A percentile compares a stretch with the other conserved stretches of the same genome.
Evolutionary conservation across 1,140 invertebrate species (phyloP).

Genomic region (Limonius californicus): DNA sequence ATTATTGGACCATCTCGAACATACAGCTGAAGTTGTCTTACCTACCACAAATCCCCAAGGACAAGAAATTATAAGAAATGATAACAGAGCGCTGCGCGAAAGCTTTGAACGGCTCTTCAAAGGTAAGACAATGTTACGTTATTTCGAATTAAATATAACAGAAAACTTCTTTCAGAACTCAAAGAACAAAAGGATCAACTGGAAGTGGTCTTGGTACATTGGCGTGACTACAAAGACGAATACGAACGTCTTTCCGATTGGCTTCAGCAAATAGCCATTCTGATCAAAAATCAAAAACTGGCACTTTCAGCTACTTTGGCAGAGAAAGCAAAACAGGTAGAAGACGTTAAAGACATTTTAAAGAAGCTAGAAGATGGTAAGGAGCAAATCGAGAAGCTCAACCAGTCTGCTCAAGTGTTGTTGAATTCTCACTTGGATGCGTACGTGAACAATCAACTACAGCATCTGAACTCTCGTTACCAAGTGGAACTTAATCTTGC

Average conservation of each 20-base stretch:
- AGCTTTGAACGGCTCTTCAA: conserved; percentile 81
- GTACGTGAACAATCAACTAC: conserved; percentile 86
- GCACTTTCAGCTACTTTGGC: conserved; percentile 74
- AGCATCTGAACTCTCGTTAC: conserved; percentile 86
- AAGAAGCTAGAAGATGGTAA: conserved; percentile 74
- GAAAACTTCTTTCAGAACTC: conserved; percentile 64
- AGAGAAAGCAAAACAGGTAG: conserved; percentile 83
- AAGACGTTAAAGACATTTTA: conserved; percentile 74
- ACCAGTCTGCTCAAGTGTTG: conserved; percentile 69
- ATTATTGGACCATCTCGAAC: conserved; percentile 79
- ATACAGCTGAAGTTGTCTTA: conserved; percentile 80
- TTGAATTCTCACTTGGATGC: conserved; percentile 83
- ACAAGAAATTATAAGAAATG: conserved; percentile 76
- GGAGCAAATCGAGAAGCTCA: conserved; percentile 79
- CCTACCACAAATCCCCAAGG: conserved; percentile 76
- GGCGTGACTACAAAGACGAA: conserved; percentile 89
- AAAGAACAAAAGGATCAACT: conserved; percentile 79
- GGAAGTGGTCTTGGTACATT: conserved; percentile 76
- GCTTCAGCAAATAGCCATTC: conserved; percentile 89
- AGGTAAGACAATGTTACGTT: conserved; percentile 40
- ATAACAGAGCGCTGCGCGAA: conserved; percentile 77
- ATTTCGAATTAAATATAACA: conserved; percentile 4
- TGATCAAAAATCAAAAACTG: conserved; percentile 87
- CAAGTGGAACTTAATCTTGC: conserved; percentile 86
- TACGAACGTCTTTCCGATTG: conserved; percentile 88